Evolutionary conservation across 92 coral and sea anemone species (phyloP).

Genomic region (Palythoa grandiflora): DNA sequence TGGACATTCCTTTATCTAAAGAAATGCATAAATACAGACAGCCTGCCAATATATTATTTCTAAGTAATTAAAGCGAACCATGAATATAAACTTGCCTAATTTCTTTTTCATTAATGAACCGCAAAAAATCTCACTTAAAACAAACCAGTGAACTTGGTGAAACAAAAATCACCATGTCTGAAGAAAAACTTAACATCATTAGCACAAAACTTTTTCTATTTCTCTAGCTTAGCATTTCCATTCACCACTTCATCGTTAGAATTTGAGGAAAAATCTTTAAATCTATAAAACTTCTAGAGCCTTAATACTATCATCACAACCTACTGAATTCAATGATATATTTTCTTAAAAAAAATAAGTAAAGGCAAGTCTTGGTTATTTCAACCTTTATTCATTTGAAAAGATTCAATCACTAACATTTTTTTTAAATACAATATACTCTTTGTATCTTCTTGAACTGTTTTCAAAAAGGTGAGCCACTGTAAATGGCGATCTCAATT

Average conservation of each 20-base stretch:
- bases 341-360: neutral
- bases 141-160: neutral
- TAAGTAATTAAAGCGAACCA: neutral
- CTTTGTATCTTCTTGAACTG: constrained; percentile 27
- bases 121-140: neutral
- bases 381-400: constrained; percentile 50
- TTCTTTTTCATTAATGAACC: neutral
- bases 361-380: constrained; percentile 6
- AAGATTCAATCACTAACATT: constrained; percentile 29
- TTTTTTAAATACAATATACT: constrained; percentile 42
- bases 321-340: neutral
- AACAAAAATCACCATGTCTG: neutral
- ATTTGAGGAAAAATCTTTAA: too few relatives aligned
- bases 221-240: neutral
- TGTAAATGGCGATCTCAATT: constrained; percentile 40
- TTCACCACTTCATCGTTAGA: neutral
- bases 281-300: neutral
- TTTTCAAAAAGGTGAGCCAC: constrained; percentile 33
- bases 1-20: constrained; percentile 8
- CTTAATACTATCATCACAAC: neutral
- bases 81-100: neutral
- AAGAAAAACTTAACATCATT: neutral
- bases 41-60: constrained; percentile 4
- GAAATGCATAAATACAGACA: neutral
- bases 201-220: too few relatives aligned